A percentile compares a stretch with the other conserved stretches of the same genome.
phyloP scores from a whole-genome alignment of 2,797 vertebrate species.

The Pangasius mekongensis region DNA sequence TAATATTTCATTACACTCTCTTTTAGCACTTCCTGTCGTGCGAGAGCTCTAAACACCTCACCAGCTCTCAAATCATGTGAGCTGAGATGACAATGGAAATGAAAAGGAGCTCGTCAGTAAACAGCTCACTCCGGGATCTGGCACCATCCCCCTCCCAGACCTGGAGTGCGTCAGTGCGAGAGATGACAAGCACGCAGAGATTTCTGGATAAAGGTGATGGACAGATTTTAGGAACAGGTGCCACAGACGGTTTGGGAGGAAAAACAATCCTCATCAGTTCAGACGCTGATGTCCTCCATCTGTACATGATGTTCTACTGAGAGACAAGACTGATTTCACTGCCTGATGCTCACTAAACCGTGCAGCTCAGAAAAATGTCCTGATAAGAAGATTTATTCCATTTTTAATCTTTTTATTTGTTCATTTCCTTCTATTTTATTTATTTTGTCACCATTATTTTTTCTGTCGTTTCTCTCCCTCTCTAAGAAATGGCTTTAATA shows the following conservation, averaged over 20 bases:
- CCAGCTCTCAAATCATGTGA: slow-evolving; percentile 3
- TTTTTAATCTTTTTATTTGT: neutral
- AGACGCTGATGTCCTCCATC: neutral
- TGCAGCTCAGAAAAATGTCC: neutral
- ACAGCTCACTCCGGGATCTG: neutral
- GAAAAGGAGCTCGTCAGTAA: slow-evolving; percentile 16
- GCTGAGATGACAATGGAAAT: neutral
- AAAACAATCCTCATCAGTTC: neutral
- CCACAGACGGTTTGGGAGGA: neutral
- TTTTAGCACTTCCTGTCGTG: slow-evolving; percentile 1
- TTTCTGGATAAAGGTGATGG: neutral
- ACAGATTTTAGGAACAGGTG: neutral
- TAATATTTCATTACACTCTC: slow-evolving; percentile 20
- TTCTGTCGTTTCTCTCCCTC: neutral
- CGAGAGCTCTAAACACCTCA: neutral
- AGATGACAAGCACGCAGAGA: neutral
- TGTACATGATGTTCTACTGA: neutral
- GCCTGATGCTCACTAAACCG: neutral
- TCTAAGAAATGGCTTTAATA: neutral
- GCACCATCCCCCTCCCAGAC: no score
- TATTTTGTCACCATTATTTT: neutral
- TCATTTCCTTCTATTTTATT: neutral
- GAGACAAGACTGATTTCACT: neutral
- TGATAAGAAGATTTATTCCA: neutral
- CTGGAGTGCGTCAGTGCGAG: neutral